A percentile compares a stretch with the other conserved stretches of the same genome.
phyloP scores from a whole-genome alignment of 2,888 invertebrate species.

The Petrophora chlorosata region DNA sequence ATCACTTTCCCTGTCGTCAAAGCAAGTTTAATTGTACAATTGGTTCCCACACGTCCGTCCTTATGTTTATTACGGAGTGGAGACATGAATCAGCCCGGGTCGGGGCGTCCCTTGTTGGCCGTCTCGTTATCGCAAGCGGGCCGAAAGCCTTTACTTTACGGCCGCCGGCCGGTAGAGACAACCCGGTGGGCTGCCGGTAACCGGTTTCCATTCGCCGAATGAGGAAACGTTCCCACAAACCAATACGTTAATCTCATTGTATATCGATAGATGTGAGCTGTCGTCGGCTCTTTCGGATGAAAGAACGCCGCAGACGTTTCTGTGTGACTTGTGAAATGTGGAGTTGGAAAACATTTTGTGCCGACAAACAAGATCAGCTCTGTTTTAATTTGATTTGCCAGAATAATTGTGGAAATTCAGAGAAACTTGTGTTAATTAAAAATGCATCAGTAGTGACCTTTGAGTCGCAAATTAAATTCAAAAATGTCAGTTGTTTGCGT shows the following conservation, averaged over 20 bases:
- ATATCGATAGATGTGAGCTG: slow-evolving; percentile 22
- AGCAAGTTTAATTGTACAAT: background rate
- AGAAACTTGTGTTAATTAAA: background rate
- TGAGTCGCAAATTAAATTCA: background rate
- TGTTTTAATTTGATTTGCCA: background rate
- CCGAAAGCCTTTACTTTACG: slow-evolving; percentile 23
- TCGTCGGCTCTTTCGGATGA: slow-evolving; percentile 27
- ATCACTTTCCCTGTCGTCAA: slow-evolving; percentile 19
- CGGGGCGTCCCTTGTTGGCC: slow-evolving; percentile 47
- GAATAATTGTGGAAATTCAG: background rate
- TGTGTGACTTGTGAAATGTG: slow-evolving; percentile 16
- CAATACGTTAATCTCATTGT: slow-evolving; percentile 33
- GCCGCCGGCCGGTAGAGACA: slow-evolving; percentile 12
- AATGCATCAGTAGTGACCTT: background rate
- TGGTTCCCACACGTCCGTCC: slow-evolving; percentile 13
- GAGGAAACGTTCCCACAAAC: slow-evolving; percentile 42
- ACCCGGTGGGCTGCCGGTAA: slow-evolving; percentile 33
- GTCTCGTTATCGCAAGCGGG: slow-evolving; percentile 44
- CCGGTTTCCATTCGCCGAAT: slow-evolving; percentile 46
- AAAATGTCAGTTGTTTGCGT: background rate
- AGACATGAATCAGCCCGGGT: slow-evolving; percentile 48
- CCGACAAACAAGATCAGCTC: background rate
- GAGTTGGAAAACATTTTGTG: background rate
- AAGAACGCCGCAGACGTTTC: slow-evolving; percentile 23
- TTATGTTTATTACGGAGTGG: slow-evolving; percentile 27